phyloP scores from a whole-genome alignment of 2,888 invertebrate genomes.

The Chrysotoxum bicinctum region DNA sequence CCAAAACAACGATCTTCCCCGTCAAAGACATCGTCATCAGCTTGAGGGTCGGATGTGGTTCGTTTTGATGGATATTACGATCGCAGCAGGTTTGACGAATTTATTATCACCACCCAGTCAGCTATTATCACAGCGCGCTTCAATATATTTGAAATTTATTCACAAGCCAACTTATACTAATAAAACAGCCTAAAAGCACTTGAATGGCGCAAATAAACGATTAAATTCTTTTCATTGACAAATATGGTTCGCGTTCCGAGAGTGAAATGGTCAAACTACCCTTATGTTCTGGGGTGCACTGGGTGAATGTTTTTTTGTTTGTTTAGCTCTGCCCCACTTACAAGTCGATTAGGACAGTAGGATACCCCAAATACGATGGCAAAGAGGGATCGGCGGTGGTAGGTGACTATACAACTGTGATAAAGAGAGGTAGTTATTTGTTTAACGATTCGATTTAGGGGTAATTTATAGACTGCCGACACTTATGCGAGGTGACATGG shows the following conservation, averaged over 20 bases:
- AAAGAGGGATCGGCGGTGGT: background rate
- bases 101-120: slow-evolving; percentile 41
- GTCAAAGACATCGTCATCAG: slow-evolving; percentile 53
- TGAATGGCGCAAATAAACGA: slow-evolving; percentile 30
- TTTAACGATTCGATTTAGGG: slow-evolving; percentile 62
- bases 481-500: slow-evolving; percentile 42
- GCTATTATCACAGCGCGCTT: slow-evolving; percentile 65
- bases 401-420: background rate
- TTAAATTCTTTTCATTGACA: slow-evolving; percentile 38
- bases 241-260: slow-evolving; percentile 11
- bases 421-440: slow-evolving; percentile 27
- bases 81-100: slow-evolving; percentile 32
- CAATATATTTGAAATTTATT: slow-evolving; percentile 40
- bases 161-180: background rate
- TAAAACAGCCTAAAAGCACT: slow-evolving; percentile 32
- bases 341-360: slow-evolving; percentile 38
- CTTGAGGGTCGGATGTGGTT: slow-evolving; percentile 56
- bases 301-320: background rate
- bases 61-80: slow-evolving; percentile 59
- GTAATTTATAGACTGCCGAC: slow-evolving; percentile 44
- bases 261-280: slow-evolving; percentile 48
- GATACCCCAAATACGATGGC: slow-evolving; percentile 4
- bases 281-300: background rate
- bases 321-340: slow-evolving; percentile 27
- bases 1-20: slow-evolving; percentile 35